phyloP scores from a whole-genome alignment of 1,140 invertebrate species.

The Ceratitis capitata region DNA sequence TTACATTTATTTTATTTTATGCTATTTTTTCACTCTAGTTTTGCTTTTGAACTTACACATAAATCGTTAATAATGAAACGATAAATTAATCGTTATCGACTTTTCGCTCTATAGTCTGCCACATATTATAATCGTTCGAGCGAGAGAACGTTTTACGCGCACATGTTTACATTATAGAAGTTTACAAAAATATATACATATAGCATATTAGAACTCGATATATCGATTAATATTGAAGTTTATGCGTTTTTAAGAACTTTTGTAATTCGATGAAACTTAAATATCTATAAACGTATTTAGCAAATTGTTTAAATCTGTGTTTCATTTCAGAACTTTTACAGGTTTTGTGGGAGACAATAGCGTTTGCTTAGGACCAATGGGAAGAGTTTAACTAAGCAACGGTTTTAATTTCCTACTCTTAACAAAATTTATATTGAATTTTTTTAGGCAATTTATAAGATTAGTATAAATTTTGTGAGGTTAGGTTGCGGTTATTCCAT shows the following conservation, averaged over 20 bases:
- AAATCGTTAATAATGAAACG: not conserved
- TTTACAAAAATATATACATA: not conserved
- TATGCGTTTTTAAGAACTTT: not conserved
- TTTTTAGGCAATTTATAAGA: too few relatives aligned
- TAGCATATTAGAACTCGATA: not conserved
- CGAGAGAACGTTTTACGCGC: not conserved
- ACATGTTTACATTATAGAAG: not conserved
- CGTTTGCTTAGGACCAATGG: too few relatives aligned
- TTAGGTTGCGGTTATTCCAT: too few relatives aligned
- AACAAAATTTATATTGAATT: too few relatives aligned
- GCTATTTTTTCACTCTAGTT: not conserved
- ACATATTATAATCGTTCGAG: not conserved
- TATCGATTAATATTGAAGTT: not conserved
- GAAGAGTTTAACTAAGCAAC: too few relatives aligned
- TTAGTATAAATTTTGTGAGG: too few relatives aligned
- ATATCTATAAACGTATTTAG: constrained; percentile 30
- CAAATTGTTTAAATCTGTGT: constrained; percentile 24
- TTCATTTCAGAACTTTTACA: too few relatives aligned
- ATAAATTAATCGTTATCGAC: not conserved
- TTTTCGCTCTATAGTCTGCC: not conserved
- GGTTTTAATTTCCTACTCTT: too few relatives aligned
- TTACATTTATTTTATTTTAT: not conserved
- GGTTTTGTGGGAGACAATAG: too few relatives aligned
- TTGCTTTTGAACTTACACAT: not conserved
- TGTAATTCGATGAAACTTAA: not conserved